Base-by-base conservation (phyloP, 2,888 invertebrate genomes). In the Eulithis prunata region DNA sequence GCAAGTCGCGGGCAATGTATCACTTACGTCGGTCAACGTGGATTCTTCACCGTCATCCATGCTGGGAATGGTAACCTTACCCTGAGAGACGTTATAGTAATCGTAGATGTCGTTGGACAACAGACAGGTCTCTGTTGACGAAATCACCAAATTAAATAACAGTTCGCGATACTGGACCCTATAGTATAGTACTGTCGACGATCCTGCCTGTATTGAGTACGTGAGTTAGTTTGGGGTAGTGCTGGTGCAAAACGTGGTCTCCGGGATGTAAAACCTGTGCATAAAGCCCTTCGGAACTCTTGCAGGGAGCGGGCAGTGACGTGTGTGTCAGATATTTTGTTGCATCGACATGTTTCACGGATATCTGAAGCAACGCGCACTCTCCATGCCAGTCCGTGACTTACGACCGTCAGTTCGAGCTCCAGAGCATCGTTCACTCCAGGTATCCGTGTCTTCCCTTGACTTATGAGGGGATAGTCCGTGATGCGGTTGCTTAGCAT, bases 31-130 rank as follows among this genome's bases (percentile, higher is more conserved):
- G 81, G 97, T 97, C 82, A 97, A 94, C 71, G 71, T 41, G 94
- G 96, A 96, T 96, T 99, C 99, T 93, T 99, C 99, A 85, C 95
- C 96, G 92, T 99, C 99, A 94, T 99, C 98, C 82, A 99, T 96
- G 92, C 95, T 96, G 84, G 99, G 98, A 91, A 99, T 99, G 84
- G 96, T 96, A 88, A 96, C 95, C 95, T 98, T 98, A 95, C 99
- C 99, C 96, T 99, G 99, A 85, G 99, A 95, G 87, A 98, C 97
- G 95, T 96, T 97, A 95, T 95, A 93, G 95, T 99, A 99, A 94
- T 98, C 97, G 94, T 97, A 94, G 94, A 98, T 96, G 95, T 98
- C 96, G 91, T 98, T 95, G 82, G 95, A 95, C 86, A 99, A 95
- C 80, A 94, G 83, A 94, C 98, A 97, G 86, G 93, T 94, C 0